Evolutionary conservation across 2,113 vertebrate species (phyloP).

Genomic region (Dissostichus mawsoni): DNA sequence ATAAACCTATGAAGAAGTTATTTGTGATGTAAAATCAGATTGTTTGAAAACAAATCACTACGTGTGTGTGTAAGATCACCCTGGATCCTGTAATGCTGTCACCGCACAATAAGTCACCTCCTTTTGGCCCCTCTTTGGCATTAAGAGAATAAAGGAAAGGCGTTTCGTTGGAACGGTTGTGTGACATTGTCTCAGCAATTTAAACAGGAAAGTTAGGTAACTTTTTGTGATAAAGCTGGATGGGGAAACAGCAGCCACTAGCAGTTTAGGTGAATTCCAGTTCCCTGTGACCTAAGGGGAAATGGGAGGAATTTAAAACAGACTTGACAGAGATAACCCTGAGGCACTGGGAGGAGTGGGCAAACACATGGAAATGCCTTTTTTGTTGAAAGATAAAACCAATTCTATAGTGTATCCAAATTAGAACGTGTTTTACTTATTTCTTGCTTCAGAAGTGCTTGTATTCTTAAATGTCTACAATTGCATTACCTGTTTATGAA

Average conservation of each 20-base stretch:
- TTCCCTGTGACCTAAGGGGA: slow-evolving; percentile 51
- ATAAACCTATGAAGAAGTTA: background rate
- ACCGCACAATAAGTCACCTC: background rate
- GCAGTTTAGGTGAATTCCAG: slow-evolving; percentile 66
- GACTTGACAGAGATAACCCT: slow-evolving; percentile 29
- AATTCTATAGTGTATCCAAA: background rate
- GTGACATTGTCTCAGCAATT: background rate
- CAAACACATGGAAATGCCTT: background rate
- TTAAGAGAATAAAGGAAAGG: slow-evolving; percentile 6
- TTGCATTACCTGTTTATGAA: background rate
- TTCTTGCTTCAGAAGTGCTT: background rate
- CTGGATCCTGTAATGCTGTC: slow-evolving; percentile 9
- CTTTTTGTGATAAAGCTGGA: slow-evolving; percentile 5
- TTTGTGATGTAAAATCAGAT: background rate
- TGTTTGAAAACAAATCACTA: background rate
- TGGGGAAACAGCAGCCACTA: background rate
- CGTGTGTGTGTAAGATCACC: background rate
- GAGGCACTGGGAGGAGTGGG: background rate
- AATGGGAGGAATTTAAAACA: slow-evolving; percentile 47
- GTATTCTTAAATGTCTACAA: background rate
- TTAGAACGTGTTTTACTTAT: background rate
- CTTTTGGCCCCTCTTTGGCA: background rate
- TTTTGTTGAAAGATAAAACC: background rate
- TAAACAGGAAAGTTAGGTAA: slow-evolving; percentile 35
- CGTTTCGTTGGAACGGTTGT: slow-evolving; percentile 7